phyloP scores from a whole-genome alignment of 2,113 vertebrate species.

The Lethenteron camtschaticum region DNA sequence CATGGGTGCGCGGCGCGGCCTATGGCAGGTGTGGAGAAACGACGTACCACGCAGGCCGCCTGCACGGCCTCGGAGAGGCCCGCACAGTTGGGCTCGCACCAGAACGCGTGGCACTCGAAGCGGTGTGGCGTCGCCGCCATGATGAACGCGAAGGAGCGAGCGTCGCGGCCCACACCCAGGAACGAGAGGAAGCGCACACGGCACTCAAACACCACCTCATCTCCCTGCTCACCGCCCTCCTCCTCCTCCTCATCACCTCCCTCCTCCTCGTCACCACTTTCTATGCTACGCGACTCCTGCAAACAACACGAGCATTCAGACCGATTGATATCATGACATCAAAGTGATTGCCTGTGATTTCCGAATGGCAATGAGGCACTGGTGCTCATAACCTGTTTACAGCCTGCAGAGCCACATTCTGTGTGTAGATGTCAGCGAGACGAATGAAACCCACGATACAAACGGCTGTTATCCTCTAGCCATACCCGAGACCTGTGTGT shows the following conservation, averaged over 20 bases:
- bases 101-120: slow-evolving; percentile 83
- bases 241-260: background rate
- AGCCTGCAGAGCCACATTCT: too few relatives aligned
- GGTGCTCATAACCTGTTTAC: too few relatives aligned
- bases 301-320: too few relatives aligned
- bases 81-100: slow-evolving; percentile 84
- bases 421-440: too few relatives aligned
- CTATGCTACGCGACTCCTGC: too few relatives aligned
- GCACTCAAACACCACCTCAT: slow-evolving; percentile 72
- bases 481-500: too few relatives aligned
- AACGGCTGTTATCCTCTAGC: too few relatives aligned
- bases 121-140: slow-evolving; percentile 90
- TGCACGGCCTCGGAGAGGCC: slow-evolving; percentile 84
- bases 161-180: slow-evolving; percentile 81
- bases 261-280: background rate
- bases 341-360: too few relatives aligned
- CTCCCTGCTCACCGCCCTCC: slow-evolving; percentile 32
- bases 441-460: too few relatives aligned
- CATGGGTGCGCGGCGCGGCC: background rate
- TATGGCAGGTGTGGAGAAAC: background rate
- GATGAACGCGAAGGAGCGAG: slow-evolving; percentile 84
- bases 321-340: too few relatives aligned
- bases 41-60: slow-evolving; percentile 71
- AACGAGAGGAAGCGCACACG: slow-evolving; percentile 90
- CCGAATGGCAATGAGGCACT: too few relatives aligned